These are phyloP conservation scores for Diadumene lineata DNA, from an alignment of 92 coral and sea anemone species.

Conservation along the genomic window DNA sequence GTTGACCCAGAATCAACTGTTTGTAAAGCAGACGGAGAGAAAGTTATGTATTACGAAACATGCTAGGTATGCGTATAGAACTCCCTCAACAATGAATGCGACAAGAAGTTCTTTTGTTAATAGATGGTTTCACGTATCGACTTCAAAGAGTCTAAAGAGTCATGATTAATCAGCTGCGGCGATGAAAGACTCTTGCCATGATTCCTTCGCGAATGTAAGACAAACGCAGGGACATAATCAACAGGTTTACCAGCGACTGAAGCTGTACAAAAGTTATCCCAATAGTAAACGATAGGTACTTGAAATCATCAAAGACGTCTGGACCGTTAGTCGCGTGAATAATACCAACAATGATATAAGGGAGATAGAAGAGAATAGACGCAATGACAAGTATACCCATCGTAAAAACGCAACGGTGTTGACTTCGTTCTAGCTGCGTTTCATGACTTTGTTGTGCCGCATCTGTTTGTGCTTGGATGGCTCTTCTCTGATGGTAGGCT, in stretches of 20 bases:
- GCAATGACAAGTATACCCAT: neutral
- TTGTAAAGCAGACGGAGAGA: no score
- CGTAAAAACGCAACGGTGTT: neutral
- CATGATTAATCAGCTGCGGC: neutral
- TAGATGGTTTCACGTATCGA: no score
- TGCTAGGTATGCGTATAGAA: no score
- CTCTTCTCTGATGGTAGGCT: conserved; percentile 11
- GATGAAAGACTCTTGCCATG: neutral
- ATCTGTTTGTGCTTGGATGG: neutral
- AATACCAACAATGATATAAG: neutral
- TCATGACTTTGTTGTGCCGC: neutral
- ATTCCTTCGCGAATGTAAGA: conserved; percentile 15
- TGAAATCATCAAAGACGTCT: neutral
- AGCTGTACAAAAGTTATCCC: neutral
- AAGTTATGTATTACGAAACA: no score
- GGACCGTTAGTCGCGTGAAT: neutral
- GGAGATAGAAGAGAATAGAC: conserved; percentile 1
- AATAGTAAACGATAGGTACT: neutral
- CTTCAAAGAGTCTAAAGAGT: no score
- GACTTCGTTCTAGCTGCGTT: neutral
- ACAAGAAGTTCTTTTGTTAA: no score
- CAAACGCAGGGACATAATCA: conserved; percentile 14
- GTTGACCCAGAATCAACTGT: no score
- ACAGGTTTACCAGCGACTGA: conserved; percentile 13
- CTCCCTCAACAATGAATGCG: no score